Evolutionary conservation across 2,113 vertebrate genomes (phyloP).

Genomic region (Isichthys henryi): DNA sequence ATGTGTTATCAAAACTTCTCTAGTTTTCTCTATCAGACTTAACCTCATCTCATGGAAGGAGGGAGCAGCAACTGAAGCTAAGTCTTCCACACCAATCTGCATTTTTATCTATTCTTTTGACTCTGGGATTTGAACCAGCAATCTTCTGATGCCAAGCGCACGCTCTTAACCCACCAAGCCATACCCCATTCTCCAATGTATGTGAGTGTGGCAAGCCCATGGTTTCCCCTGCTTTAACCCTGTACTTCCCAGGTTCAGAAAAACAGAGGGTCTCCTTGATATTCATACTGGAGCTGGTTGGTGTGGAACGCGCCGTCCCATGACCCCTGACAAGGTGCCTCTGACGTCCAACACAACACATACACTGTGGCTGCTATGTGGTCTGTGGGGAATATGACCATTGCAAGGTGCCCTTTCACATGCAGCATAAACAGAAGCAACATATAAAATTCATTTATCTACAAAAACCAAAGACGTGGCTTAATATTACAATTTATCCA

Average conservation of each 20-base stretch:
- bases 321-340: background rate
- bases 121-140: no score
- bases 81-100: no score
- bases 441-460: background rate
- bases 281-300: background rate
- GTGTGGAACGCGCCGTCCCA: background rate
- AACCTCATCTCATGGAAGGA: background rate
- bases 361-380: background rate
- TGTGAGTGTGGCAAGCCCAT: background rate
- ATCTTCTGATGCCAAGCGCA: no score
- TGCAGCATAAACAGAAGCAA: background rate
- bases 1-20: background rate
- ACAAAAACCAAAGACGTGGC: background rate
- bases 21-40: background rate
- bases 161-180: no score
- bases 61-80: no score
- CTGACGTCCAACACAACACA: background rate
- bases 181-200: background rate
- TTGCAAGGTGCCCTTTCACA: background rate
- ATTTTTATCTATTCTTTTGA: no score
- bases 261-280: background rate
- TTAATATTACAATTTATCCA: background rate
- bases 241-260: background rate
- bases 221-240: background rate
- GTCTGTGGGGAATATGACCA: background rate